A percentile compares a stretch with the other conserved stretches of the same genome.
Conservation (phyloP, 2,113 vertebrate genomes). For the Ptilonorhynchus violaceus region DNA sequence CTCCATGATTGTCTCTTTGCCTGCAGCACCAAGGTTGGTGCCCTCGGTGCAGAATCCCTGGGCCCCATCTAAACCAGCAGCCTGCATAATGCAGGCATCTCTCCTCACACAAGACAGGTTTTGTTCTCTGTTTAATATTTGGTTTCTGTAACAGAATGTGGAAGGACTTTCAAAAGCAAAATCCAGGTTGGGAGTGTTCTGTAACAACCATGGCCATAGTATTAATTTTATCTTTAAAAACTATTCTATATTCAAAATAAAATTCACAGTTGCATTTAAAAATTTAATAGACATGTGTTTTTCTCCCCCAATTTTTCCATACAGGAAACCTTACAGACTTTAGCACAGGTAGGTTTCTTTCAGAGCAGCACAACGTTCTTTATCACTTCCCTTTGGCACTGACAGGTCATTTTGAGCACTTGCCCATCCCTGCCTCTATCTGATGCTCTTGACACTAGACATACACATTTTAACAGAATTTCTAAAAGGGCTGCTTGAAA, state of each 20-base stretch:
- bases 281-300: rapidly evolving
- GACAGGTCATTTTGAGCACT: conserved; percentile 31
- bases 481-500: conserved; percentile 12
- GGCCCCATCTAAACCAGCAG: background rate
- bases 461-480: conserved; percentile 18
- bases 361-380: background rate
- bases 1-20: background rate
- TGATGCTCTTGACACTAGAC: conserved; percentile 26
- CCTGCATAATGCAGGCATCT: background rate
- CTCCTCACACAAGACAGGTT: background rate
- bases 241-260: background rate
- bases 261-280: background rate
- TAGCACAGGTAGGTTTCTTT: background rate
- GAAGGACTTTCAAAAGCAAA: background rate
- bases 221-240: background rate
- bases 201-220: rapidly evolving
- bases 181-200: background rate
- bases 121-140: background rate
- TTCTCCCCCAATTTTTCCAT: background rate
- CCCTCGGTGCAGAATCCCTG: rapidly evolving
- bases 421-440: conserved; percentile 21
- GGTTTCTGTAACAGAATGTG: background rate
- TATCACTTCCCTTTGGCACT: background rate
- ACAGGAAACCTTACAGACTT: background rate
- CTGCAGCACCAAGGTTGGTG: background rate